These are phyloP conservation scores for Alfaro cultratus DNA, from an alignment of 2,797 vertebrate genomes.

Conservation along the genomic window DNA sequence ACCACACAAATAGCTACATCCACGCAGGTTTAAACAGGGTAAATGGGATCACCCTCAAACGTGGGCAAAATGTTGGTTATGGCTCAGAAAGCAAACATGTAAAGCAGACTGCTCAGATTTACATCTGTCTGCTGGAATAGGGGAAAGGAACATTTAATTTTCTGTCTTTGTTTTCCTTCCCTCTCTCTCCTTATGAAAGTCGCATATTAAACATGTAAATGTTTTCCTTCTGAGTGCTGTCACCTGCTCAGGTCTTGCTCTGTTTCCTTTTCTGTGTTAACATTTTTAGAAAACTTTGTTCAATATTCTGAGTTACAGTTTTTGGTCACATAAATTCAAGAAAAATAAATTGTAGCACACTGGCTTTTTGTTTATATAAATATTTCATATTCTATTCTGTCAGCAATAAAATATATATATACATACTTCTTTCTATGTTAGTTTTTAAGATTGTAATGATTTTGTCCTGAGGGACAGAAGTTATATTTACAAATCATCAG, in stretches of 20 bases:
- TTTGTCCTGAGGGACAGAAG: neutral
- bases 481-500: neutral
- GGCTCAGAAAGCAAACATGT: neutral
- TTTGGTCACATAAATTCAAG: neutral
- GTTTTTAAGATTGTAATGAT: neutral
- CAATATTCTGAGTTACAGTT: neutral
- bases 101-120: neutral
- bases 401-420: neutral
- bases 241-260: neutral
- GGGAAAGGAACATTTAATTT: neutral
- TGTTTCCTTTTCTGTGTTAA: neutral
- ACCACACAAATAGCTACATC: constrained; percentile 17
- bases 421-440: neutral
- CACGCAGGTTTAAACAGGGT: constrained; percentile 35
- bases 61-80: neutral
- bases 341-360: neutral
- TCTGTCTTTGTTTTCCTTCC: neutral
- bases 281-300: neutral
- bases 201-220: neutral
- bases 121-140: neutral
- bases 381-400: neutral
- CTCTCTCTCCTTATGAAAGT: neutral
- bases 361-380: neutral
- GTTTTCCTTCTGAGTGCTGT: neutral
- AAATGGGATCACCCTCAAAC: neutral